A percentile compares a stretch with the other conserved stretches of the same genome.
Evolutionary conservation across 1,140 invertebrate species (phyloP).

Genomic region (Nephotettix cincticeps): DNA sequence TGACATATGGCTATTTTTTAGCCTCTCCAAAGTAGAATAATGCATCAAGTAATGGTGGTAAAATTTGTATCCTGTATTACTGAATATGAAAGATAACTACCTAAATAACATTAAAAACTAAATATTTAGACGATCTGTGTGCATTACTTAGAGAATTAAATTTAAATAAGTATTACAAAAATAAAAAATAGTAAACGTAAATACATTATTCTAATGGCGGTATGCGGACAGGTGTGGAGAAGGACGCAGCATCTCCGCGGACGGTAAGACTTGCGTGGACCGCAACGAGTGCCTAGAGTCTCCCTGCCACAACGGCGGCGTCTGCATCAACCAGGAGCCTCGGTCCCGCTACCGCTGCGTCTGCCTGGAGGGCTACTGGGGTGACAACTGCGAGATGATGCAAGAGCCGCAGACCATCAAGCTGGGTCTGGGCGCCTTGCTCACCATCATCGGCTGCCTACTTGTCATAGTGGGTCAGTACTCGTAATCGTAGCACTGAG

Average conservation of each 20-base stretch:
- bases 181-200: too few species aligned
- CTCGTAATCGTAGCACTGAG: too few species aligned
- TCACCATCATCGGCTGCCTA: constrained; percentile 89
- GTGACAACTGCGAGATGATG: constrained; percentile 88
- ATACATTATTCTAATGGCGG: too few species aligned
- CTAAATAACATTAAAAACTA: too few species aligned
- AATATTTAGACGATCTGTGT: too few species aligned
- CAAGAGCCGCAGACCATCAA: constrained; percentile 89
- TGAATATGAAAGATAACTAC: too few species aligned
- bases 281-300: constrained; percentile 90
- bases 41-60: too few species aligned
- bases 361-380: constrained; percentile 88
- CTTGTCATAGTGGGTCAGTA: constrained; percentile 71
- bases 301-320: constrained; percentile 86
- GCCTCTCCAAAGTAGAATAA: too few species aligned
- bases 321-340: constrained; percentile 85
- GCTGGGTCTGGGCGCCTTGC: constrained; percentile 88
- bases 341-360: constrained; percentile 76
- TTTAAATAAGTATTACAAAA: too few species aligned
- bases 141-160: too few species aligned
- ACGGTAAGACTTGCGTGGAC: constrained; percentile 88
- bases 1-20: too few species aligned
- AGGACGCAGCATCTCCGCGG: constrained; percentile 80
- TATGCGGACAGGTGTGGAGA: constrained; percentile 72
- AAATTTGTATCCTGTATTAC: too few species aligned